Evolutionary conservation across 37 sponge, comb jelly and placozoan genomes (phyloP), one percentile per base, ranked within the genome.

Genomic region (Chondrosia reniformis): DNA sequence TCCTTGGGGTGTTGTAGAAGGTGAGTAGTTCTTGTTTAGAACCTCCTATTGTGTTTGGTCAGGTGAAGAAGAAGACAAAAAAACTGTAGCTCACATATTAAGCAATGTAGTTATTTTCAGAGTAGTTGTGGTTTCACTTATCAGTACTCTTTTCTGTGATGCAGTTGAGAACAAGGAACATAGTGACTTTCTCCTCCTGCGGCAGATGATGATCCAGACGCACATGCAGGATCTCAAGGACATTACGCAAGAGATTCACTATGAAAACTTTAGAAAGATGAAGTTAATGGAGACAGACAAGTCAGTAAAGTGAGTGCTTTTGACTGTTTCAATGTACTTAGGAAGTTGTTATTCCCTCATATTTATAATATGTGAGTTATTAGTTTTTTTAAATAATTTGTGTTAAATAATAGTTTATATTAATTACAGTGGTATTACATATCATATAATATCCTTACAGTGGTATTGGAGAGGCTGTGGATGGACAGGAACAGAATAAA

Each of bases 161-260:
- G 4, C 64, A 93, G 99, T 98, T 69, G 99, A 98, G 85, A 98
- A 98, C 82, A 84, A 86, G 49, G 89, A 90, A 31, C 99, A 98
- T 74, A 92, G 94, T 41, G 99, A 98, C 81, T 98, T 92, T 67
- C 79, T 89, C 8, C 82, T 84, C 44, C 82, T 98, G 42, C 58
- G 99, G 0, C 89, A 88, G 84, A 98, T 98, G 96, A 85, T 98
- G 64, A 95, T 98, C 22, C 84, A 93, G 44, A 98, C 99, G 0
- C 99, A 98, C 89, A 98, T 98, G 99, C 99, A 98, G 45, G 99
- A 98, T 54, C 81, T 98, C 52, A 98, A 98, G 87, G 99, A 98
- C 58, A 85, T 87, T 62, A 98, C 99, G 40, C 96, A 92, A 46
- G 99, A 95, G 38, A 81, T 94, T 19, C 99, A 95, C 77, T 98